Evolutionary conservation across 2,888 invertebrate genomes (phyloP).

Genomic region (Aphrophora alni): DNA sequence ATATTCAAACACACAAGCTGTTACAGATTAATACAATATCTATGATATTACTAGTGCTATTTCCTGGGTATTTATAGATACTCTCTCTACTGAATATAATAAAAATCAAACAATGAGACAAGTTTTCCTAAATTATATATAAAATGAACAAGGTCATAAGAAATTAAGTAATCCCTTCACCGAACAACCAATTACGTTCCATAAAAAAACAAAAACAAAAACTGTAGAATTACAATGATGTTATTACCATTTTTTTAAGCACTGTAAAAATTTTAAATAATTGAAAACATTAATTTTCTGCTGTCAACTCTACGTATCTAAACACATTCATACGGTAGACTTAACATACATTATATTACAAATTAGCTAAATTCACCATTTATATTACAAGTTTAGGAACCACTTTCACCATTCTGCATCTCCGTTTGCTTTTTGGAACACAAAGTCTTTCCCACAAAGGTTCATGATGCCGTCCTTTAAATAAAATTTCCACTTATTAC

Average conservation of each 20-base stretch:
- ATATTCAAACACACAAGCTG: too few species aligned
- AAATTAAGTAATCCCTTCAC: background rate
- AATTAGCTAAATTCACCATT: background rate
- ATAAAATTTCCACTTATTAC: slow-evolving; percentile 99
- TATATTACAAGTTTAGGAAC: slow-evolving; percentile 34
- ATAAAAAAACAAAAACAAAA: background rate
- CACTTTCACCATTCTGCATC: slow-evolving; percentile 93
- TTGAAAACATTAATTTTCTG: background rate
- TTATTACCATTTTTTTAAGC: too few species aligned
- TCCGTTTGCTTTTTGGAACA: slow-evolving; percentile 98
- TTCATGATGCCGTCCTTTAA: slow-evolving; percentile 99
- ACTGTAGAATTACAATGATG: too few species aligned
- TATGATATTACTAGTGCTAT: too few species aligned
- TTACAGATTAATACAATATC: too few species aligned
- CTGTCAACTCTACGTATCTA: background rate
- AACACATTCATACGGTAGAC: background rate
- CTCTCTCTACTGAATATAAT: too few species aligned
- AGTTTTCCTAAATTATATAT: too few species aligned
- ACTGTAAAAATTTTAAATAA: background rate
- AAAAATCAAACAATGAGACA: too few species aligned
- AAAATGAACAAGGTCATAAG: too few species aligned
- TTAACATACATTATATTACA: background rate
- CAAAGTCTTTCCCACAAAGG: slow-evolving; percentile 95
- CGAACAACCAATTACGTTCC: background rate
- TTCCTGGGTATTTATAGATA: too few species aligned